These are phyloP conservation scores for Poeciliopsis turrubarensis DNA, from an alignment of 2,113 vertebrate species.

Conservation along the genomic window DNA sequence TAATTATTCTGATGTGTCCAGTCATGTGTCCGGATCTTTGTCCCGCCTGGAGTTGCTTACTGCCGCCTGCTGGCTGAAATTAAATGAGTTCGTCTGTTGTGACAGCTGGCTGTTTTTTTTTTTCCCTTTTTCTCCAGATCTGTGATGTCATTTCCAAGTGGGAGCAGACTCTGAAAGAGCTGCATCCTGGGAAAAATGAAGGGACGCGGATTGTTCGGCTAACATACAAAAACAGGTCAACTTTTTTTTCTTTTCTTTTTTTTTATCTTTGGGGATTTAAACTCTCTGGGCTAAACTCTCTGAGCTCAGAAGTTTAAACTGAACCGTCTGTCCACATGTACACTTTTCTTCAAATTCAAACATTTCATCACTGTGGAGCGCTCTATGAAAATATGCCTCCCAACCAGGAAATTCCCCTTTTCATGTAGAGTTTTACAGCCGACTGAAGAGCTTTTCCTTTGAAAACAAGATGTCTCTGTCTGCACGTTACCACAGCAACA, in stretches of 20 bases:
- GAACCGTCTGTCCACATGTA: no score
- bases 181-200: conserved; percentile 89
- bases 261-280: neutral
- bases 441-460: no score
- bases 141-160: conserved; percentile 93
- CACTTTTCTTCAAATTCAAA: no score
- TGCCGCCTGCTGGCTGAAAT: conserved; percentile 6
- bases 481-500: no score
- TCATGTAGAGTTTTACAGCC: no score
- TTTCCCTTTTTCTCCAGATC: conserved; percentile 75
- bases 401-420: no score
- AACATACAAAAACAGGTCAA: conserved; percentile 89
- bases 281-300: no score
- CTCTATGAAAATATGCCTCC: no score
- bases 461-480: no score
- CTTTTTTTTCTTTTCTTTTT: neutral
- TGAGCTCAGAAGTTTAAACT: no score
- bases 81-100: neutral
- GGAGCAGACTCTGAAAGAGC: conserved; percentile 90
- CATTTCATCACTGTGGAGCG: no score
- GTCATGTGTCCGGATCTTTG: neutral
- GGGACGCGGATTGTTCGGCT: conserved; percentile 88
- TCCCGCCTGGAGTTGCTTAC: neutral
- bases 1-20: no score
- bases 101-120: neutral